A percentile compares a stretch with the other conserved stretches of the same genome.
Evolutionary conservation across 2,888 invertebrate genomes (phyloP).

Genomic region (Leucozona laternaria): DNA sequence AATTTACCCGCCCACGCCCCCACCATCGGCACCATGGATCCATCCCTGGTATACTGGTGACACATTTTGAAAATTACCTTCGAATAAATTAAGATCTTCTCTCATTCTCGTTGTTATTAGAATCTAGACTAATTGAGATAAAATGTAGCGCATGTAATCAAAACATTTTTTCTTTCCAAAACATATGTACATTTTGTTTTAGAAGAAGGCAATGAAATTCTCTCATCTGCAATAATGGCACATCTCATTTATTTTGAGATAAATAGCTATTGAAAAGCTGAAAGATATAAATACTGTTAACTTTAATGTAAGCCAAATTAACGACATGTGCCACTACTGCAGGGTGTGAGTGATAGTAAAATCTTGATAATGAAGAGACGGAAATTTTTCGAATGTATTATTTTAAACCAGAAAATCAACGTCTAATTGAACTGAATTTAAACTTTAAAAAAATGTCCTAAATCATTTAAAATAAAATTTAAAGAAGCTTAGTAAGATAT

Average conservation of each 20-base stretch:
- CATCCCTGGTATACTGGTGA: slow-evolving; percentile 84
- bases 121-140: slow-evolving; percentile 49
- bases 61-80: slow-evolving; percentile 79
- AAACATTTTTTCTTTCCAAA: slow-evolving; percentile 17
- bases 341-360: neutral
- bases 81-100: slow-evolving; percentile 51
- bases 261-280: neutral
- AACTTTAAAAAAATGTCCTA: slow-evolving; percentile 49
- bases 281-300: neutral
- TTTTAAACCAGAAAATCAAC: slow-evolving; percentile 17
- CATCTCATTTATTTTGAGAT: neutral
- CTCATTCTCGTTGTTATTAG: slow-evolving; percentile 66
- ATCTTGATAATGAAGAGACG: neutral
- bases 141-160: slow-evolving; percentile 45
- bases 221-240: neutral
- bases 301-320: neutral
- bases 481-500: slow-evolving; percentile 68
- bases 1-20: slow-evolving; percentile 84
- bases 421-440: slow-evolving; percentile 66
- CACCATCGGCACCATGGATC: slow-evolving; percentile 83
- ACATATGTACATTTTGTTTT: slow-evolving; percentile 23
- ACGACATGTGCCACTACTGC: neutral
- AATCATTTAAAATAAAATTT: slow-evolving; percentile 42
- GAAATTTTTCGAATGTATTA: slow-evolving; percentile 14
- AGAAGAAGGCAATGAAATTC: slow-evolving; percentile 22